Percentiles rank a stretch among this genome's conserved stretches.
Evolutionary conservation across 35 echinoderm and acorn worm genomes (phyloP).

Genomic region (Apostichopus japonicus): DNA sequence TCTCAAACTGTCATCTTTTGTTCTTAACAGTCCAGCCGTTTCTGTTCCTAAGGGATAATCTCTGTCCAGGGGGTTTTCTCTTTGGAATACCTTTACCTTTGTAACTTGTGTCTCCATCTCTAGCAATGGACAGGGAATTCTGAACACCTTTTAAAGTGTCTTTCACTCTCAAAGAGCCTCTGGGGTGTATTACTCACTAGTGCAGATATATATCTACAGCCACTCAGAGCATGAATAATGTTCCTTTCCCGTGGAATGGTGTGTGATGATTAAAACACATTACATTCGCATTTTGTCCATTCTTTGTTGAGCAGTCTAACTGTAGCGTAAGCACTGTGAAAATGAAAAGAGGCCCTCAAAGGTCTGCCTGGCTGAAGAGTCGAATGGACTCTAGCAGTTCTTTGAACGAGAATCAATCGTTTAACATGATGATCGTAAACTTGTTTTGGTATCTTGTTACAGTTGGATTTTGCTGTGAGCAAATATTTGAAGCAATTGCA

Average conservation of each 20-base stretch:
- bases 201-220: neutral
- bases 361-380: neutral
- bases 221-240: conserved; percentile 18
- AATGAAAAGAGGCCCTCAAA: neutral
- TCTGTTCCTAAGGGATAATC: too few relatives aligned
- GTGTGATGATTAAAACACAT: neutral
- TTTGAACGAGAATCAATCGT: neutral
- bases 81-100: neutral
- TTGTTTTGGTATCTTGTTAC: neutral
- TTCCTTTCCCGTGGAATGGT: neutral
- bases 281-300: neutral
- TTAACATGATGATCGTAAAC: neutral
- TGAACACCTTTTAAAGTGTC: conserved; percentile 13
- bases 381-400: neutral
- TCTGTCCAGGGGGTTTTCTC: neutral
- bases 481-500: neutral
- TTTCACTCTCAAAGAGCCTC: neutral
- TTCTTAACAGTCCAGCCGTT: too few relatives aligned
- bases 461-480: neutral
- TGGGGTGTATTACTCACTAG: conserved; percentile 24
- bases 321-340: neutral
- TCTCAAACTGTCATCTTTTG: too few relatives aligned
- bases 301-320: neutral
- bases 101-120: neutral
- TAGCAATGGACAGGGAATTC: neutral